phyloP scores from a whole-genome alignment of 1,140 invertebrate species.

The Plodia interpunctella region DNA sequence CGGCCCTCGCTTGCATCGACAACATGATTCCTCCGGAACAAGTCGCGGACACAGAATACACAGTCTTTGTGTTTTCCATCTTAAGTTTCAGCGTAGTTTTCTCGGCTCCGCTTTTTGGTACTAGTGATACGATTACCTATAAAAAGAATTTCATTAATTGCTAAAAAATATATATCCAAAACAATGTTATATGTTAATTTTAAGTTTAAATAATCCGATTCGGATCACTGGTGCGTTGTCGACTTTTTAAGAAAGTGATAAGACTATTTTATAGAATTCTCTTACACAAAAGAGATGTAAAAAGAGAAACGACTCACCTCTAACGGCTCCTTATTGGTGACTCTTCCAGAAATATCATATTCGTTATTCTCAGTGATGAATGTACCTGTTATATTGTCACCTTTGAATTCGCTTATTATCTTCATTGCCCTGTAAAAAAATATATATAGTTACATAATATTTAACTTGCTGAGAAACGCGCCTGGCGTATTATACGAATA shows the following conservation, averaged over 20 bases:
- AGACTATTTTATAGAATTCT: too few relatives aligned
- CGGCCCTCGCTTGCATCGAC: constrained; percentile 75
- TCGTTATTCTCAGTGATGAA: constrained; percentile 56
- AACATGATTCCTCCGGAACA: constrained; percentile 51
- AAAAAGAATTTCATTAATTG: constrained; percentile 6
- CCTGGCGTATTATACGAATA: too few relatives aligned
- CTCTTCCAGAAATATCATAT: constrained; percentile 63
- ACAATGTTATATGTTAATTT: too few relatives aligned
- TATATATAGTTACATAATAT: neutral
- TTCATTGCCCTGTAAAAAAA: constrained; percentile 59
- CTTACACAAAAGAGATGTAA: neutral
- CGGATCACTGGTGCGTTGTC: too few relatives aligned
- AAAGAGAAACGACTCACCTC: constrained; percentile 43
- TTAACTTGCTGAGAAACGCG: neutral
- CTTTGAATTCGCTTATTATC: constrained; percentile 56
- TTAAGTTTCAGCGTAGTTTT: constrained; percentile 48
- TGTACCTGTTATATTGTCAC: constrained; percentile 55
- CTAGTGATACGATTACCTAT: constrained; percentile 45
- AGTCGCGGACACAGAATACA: constrained; percentile 46
- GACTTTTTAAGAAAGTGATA: too few relatives aligned
- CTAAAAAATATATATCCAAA: too few relatives aligned
- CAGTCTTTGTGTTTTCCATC: constrained; percentile 29
- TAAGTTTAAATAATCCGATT: too few relatives aligned
- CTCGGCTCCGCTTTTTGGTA: constrained; percentile 52
- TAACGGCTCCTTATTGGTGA: constrained; percentile 54